A percentile compares a stretch with the other conserved stretches of the same genome.
Conservation (phyloP, 2,888 invertebrate genomes). For the Malacosoma neustria region DNA sequence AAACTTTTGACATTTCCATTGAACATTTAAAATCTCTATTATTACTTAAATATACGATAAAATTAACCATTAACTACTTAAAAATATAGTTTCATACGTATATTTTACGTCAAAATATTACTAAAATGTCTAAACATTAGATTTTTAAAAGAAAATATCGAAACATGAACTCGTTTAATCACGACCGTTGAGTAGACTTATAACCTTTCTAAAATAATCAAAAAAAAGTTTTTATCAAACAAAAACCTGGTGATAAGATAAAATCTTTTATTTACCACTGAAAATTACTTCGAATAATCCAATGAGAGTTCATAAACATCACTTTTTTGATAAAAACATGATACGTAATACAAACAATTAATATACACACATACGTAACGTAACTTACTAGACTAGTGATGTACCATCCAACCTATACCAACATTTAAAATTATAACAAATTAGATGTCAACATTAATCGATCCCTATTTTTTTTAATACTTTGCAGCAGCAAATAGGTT, state of each 20-base stretch:
- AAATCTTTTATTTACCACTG: slow-evolving; percentile 55
- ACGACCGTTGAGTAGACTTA: slow-evolving; percentile 29
- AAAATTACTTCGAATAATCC: slow-evolving; percentile 49
- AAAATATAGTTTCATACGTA: slow-evolving; percentile 5
- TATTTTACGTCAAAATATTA: background rate
- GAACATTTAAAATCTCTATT: slow-evolving; percentile 1
- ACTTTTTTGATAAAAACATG: slow-evolving; percentile 72
- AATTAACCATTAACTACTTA: slow-evolving; percentile 18
- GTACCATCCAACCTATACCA: too few species aligned
- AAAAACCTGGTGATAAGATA: slow-evolving; percentile 51
- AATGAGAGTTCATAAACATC: slow-evolving; percentile 58
- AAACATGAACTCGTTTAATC: slow-evolving; percentile 45
- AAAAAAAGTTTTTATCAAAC: slow-evolving; percentile 32
- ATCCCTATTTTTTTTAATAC: too few species aligned
- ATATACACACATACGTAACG: slow-evolving; percentile 41
- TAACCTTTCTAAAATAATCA: slow-evolving; percentile 53
- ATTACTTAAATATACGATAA: background rate
- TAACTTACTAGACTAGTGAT: slow-evolving; percentile 7
- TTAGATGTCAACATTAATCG: too few species aligned
- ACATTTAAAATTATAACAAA: too few species aligned
- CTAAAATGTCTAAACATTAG: slow-evolving; percentile 8
- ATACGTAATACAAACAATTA: slow-evolving; percentile 62
- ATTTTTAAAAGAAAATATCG: slow-evolving; percentile 46
- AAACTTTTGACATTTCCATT: slow-evolving; percentile 3
- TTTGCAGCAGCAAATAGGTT: too few species aligned